phyloP scores from a whole-genome alignment of 2,888 invertebrate genomes.

The Morpho deidamia region DNA sequence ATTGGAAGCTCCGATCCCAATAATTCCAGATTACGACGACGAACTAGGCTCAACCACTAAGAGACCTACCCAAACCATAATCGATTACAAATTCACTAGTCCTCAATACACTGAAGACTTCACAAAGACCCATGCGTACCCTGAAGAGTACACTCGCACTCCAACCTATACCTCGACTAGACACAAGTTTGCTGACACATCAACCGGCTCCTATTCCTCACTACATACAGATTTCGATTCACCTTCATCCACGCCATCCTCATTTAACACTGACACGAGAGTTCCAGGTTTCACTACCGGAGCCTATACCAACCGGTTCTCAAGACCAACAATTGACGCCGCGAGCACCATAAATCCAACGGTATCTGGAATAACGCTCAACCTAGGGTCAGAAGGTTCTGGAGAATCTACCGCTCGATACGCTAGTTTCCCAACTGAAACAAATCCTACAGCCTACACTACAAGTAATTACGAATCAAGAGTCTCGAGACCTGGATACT shows the following conservation, averaged over 20 bases:
- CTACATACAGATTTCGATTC: slow-evolving; percentile 18
- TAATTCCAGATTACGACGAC: slow-evolving; percentile 52
- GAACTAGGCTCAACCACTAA: slow-evolving; percentile 39
- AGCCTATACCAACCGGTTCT: slow-evolving; percentile 14
- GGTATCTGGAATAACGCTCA: slow-evolving; percentile 26
- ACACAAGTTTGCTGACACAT: slow-evolving; percentile 37
- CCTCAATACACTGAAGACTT: slow-evolving; percentile 44
- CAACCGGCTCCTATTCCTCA: slow-evolving; percentile 32
- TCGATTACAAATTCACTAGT: slow-evolving; percentile 53
- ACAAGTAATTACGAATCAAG: slow-evolving; percentile 25
- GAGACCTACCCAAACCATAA: slow-evolving; percentile 39
- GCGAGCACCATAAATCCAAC: slow-evolving; percentile 23
- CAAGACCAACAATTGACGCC: slow-evolving; percentile 11
- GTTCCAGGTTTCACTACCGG: slow-evolving; percentile 5
- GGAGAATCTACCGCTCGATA: slow-evolving; percentile 33
- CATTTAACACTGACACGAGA: slow-evolving; percentile 12
- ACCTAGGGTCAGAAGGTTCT: slow-evolving; percentile 25
- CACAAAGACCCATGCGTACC: slow-evolving; percentile 37
- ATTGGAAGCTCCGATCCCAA: slow-evolving; percentile 63
- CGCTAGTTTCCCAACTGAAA: slow-evolving; percentile 27
- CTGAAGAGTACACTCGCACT: slow-evolving; percentile 51
- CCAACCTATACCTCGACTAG: slow-evolving; percentile 38
- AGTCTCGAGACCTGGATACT: slow-evolving; percentile 23
- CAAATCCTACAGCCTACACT: slow-evolving; percentile 22
- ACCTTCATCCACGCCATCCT: slow-evolving; percentile 7